These are phyloP conservation scores for Pomatorhinus ruficollis DNA, from an alignment of 2,113 vertebrate genomes.

Conservation along the genomic window DNA sequence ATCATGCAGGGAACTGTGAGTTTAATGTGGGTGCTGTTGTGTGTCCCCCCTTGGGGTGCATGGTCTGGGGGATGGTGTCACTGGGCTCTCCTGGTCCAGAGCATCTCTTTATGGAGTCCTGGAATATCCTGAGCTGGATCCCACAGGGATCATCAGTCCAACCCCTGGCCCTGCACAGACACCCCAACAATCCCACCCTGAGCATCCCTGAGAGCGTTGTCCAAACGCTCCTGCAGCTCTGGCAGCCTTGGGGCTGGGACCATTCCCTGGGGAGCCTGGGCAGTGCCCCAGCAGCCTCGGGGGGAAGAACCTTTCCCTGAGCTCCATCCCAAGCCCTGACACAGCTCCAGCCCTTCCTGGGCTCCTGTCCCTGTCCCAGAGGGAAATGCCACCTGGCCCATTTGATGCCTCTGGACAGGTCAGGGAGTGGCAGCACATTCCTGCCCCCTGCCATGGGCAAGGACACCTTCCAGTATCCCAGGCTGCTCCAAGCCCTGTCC, in stretches of 20 bases:
- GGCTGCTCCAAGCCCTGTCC: accelerated
- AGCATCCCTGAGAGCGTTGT: background rate
- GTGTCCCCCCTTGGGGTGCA: background rate
- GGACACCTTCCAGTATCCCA: background rate
- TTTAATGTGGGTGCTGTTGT: background rate
- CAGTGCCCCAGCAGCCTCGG: background rate
- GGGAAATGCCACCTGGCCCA: background rate
- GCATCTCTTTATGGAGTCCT: background rate
- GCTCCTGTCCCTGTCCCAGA: background rate
- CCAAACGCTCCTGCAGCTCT: background rate
- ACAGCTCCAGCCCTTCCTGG: background rate
- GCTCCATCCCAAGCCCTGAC: background rate
- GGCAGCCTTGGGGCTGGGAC: background rate
- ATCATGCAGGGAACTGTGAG: background rate
- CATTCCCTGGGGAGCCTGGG: background rate
- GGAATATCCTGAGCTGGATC: background rate
- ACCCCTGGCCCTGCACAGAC: background rate
- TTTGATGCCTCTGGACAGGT: background rate
- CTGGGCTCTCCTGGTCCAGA: background rate
- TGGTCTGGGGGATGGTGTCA: accelerated
- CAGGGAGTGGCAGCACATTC: background rate
- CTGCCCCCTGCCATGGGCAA: background rate
- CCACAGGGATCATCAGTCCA: accelerated
- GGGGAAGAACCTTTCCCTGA: background rate
- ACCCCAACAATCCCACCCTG: background rate